Evolutionary conservation across 2,113 vertebrate species (phyloP), one percentile per base, ranked within the genome.

Genomic region (Apodemus sylvaticus): DNA sequence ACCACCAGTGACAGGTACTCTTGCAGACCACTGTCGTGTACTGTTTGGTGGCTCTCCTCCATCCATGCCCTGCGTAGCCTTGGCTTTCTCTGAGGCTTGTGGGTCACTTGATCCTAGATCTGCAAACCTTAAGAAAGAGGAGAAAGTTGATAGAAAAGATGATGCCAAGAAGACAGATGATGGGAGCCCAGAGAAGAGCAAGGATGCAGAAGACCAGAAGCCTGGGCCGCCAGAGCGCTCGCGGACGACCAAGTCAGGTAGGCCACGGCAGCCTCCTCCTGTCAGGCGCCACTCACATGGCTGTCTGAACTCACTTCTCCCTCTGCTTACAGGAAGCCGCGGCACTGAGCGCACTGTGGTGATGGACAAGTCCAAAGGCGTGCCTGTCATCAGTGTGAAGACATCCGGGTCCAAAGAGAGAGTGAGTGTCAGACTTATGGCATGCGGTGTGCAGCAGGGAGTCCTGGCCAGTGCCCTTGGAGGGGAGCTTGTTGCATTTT

Each of bases 351-450:
- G 99, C 95, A 99, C 99, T 1, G 99, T 99, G 9, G 99, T 99
- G 1, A 99, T 99, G 99, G 99, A 99, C 97, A 99, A 99, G 97
- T 99, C 99, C 45, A 99, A 99, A 97, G 99, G 99, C 66, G 99
- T 99, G 68, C 99, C 99, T 26, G 99, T 99, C 66, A 99, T 99
- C 96, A 99, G 99, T 22, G 99, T 99, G 68, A 99, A 99, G 98
- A 99, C 99, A 13, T 98, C 98, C 0, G 95, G 98, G 20, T 98
- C 98, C 86, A 99, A 99, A 94, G 99, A 99, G 85, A 98, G 98
- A 96, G 99, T 99, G 96, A 98, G 99, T 98, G 98, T 97, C 29
- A 17, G 29, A 31, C 51, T 34, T 36, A 39, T 20, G 12, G 26
- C 14, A 48, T 42, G 19, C 62, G 34, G 3, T 31, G 6, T 66